Base-by-base conservation (phyloP, 1,140 invertebrate genomes). In the Sarcophaga bullata region DNA sequence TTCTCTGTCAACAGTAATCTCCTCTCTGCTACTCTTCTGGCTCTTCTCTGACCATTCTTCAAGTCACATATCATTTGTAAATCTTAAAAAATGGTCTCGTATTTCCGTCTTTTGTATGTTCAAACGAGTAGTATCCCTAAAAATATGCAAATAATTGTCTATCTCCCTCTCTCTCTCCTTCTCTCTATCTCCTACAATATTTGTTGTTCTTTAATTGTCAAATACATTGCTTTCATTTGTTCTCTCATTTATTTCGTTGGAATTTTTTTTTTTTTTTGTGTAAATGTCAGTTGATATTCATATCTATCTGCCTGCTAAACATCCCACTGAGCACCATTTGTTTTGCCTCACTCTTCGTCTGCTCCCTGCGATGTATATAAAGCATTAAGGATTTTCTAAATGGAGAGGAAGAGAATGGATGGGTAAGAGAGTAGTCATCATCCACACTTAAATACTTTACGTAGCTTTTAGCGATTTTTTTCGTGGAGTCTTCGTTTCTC, bases 61-160 rank as follows among this genome's bases (percentile, higher is more conserved):
- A 19, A 68, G 62, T 17, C n/a, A 68, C 87, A 87, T 88, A 87
- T 86, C 87, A 88, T 88, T 88, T 88, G 87, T 88, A 88, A 88
- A 88, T 85, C 87, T 88, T 86, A 88, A 88, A 88, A 84, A 87
- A 87, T 86, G 87, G 87, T 88, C 87, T 85, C 78, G 15, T n/a
- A 68, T 68, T 68, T 68, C 17, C 62, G 62, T 68, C 25, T 37
- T 37, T 37, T 37, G 25, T 37, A 1, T 37, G 25, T 37, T 37
- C 25, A 37, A 37, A 37, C 25, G 25, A 37, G 25, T 1, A 37
- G 25, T 37, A 37, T 19, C 62, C 62, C 62, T 8, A 68, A 25
- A 68, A 68, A 25, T 68, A 68, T 68, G 62, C 62, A 62, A 62
- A 10, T 37, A 37, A 1, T 37, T 37, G 1, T 37, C 1, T 37